These are phyloP conservation scores for Psittacula echo DNA, from an alignment of 2,797 vertebrate species.

Conservation along the genomic window DNA sequence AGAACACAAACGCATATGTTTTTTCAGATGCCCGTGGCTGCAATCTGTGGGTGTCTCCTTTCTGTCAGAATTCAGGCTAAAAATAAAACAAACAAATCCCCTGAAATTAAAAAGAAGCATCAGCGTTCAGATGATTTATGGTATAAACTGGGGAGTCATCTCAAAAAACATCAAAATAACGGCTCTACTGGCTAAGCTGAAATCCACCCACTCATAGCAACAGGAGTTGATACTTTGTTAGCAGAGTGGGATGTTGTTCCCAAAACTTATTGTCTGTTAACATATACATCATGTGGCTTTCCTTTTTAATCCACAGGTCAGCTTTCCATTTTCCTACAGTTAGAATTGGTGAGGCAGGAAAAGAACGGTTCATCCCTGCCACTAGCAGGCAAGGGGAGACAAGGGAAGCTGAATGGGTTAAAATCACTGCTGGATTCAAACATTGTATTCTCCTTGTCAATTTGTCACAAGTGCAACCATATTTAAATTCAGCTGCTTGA, in stretches of 20 bases:
- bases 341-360: background rate
- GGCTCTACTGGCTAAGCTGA: background rate
- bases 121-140: background rate
- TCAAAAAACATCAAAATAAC: background rate
- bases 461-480: conserved; percentile 13
- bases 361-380: background rate
- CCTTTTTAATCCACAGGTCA: background rate
- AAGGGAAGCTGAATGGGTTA: background rate
- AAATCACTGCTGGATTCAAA: conserved; percentile 20
- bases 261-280: background rate
- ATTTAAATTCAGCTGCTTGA: conserved; percentile 47
- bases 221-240: background rate
- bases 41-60: background rate
- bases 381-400: background rate
- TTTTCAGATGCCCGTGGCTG: conserved; percentile 14
- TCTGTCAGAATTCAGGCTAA: conserved; percentile 24
- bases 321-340: background rate
- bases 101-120: background rate
- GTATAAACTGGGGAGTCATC: background rate
- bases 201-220: background rate
- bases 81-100: conserved; percentile 27
- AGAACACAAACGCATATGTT: conserved; percentile 6
- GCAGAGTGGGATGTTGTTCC: background rate
- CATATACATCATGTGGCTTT: background rate
- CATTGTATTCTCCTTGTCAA: conserved; percentile 25